Evolutionary conservation across 2,797 vertebrate species (phyloP), one percentile per base, ranked within the genome.

Genomic region (Propithecus deckenii): DNA sequence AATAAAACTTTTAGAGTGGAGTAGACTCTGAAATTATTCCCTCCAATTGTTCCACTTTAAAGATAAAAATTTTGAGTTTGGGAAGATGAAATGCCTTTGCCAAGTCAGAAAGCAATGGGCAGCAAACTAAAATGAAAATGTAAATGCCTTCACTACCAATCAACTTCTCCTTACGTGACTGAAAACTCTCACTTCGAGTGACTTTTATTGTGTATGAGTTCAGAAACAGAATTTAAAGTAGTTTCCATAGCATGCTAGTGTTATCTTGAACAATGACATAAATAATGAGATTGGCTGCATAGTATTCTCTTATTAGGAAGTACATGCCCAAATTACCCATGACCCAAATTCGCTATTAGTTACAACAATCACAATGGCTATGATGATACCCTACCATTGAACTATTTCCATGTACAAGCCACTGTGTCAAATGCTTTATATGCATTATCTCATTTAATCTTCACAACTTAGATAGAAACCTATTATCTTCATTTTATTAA

Each of bases 401-500:
- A 28, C 50, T 79, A 55, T 1, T 59, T 25, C 30, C 61, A 11
- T 28, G 3, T 75, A 22, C 1, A 50, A 78, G n/a, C 5, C 25
- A n/a, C 48, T 50, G 15, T 55, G 28, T 46, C 78, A 89, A 76
- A 88, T 55, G 18, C 1, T 83, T 78, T 75, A 17, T 43, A 69
- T 78, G 25, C 67, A 76, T 13, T 46, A 65, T 76, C 18, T 72
- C 59, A 69, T 67, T 92, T 81, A 87, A 91, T 90, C 81, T 83
- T 86, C n/a, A 57, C 65, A 46, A 75, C 3, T 35, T 59, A 75
- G 25, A 65, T 83, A 83, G n/a, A 80, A 75, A 76, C n/a, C 55
- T 69, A 38, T 75, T 86, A 46, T 80, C n/a, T 93, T n/a, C 7
- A 59, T 88, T 91, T 95, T 88, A 46, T 69, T 75, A 46, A 85